Conservation (phyloP, 2,888 invertebrate species). For the Agrochola macilenta region DNA sequence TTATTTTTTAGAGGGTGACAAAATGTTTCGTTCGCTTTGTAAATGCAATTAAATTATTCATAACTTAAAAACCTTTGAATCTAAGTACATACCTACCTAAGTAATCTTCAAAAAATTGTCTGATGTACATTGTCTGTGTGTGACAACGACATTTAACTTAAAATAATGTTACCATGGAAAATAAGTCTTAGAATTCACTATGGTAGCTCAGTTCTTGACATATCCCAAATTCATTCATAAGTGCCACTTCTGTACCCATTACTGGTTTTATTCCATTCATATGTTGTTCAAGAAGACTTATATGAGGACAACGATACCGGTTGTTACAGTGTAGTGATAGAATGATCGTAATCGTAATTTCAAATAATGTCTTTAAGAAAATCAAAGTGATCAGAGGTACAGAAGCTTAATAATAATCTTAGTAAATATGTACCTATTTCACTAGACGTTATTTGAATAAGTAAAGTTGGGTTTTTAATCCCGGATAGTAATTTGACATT, state of each 20-base stretch:
- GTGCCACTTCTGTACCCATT: background rate
- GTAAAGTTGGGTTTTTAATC: too few species aligned
- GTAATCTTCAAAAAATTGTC: background rate
- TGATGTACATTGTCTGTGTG: too few species aligned
- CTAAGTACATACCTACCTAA: background rate
- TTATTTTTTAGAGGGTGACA: background rate
- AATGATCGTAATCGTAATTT: background rate
- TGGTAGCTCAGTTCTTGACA: background rate
- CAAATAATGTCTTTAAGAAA: background rate
- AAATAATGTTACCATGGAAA: background rate
- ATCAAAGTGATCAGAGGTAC: background rate
- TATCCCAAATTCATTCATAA: background rate
- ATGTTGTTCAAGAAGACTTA: background rate
- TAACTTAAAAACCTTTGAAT: background rate
- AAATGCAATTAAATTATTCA: background rate
- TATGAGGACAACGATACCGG: background rate
- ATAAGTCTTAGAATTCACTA: background rate
- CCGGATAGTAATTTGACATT: too few species aligned
- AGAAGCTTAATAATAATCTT: background rate
- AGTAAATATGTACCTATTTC: background rate
- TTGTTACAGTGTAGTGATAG: background rate
- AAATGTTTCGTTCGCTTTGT: background rate
- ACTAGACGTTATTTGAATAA: background rate
- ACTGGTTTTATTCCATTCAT: conserved; percentile 4
- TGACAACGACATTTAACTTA: too few species aligned